These are phyloP conservation scores for Galerucella pusilla DNA, from an alignment of 2,888 invertebrate genomes.

Conservation along the genomic window DNA sequence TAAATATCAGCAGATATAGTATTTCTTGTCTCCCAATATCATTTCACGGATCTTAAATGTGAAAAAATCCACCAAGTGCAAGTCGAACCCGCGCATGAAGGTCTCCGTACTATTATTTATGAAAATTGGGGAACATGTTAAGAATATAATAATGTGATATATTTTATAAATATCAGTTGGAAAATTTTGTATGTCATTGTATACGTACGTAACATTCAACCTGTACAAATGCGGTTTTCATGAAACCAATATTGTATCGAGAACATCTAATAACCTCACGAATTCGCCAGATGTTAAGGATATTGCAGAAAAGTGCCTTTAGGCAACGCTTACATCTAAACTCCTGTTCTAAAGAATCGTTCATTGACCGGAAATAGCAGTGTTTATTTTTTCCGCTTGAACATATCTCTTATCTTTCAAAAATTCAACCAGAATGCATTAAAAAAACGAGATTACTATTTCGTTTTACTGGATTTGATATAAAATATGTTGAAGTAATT, in stretches of 20 bases:
- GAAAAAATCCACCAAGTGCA: too few relatives aligned
- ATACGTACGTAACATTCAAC: neutral
- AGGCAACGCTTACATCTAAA: constrained; percentile 37
- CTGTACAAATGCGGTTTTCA: neutral
- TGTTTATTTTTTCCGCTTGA: constrained; percentile 51
- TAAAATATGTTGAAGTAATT: neutral
- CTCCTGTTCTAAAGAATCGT: constrained; percentile 52
- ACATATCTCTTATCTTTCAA: constrained; percentile 48
- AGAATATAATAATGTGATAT: too few relatives aligned
- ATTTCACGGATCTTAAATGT: too few relatives aligned
- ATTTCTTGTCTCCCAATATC: too few relatives aligned
- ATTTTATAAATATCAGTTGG: too few relatives aligned
- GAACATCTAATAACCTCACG: constrained; percentile 39
- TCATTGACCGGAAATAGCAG: constrained; percentile 53
- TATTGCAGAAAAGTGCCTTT: constrained; percentile 49
- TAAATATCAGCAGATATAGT: too few relatives aligned
- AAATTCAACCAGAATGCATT: constrained; percentile 33
- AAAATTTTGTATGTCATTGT: neutral
- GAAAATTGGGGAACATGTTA: too few relatives aligned
- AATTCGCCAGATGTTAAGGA: constrained; percentile 30
- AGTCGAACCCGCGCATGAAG: too few relatives aligned
- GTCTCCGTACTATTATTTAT: too few relatives aligned
- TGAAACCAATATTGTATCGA: constrained; percentile 21
- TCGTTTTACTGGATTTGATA: constrained; percentile 27
- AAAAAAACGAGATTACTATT: constrained; percentile 39